Conservation (phyloP, 2,888 invertebrate species). For the Diadegma fenestrale region DNA sequence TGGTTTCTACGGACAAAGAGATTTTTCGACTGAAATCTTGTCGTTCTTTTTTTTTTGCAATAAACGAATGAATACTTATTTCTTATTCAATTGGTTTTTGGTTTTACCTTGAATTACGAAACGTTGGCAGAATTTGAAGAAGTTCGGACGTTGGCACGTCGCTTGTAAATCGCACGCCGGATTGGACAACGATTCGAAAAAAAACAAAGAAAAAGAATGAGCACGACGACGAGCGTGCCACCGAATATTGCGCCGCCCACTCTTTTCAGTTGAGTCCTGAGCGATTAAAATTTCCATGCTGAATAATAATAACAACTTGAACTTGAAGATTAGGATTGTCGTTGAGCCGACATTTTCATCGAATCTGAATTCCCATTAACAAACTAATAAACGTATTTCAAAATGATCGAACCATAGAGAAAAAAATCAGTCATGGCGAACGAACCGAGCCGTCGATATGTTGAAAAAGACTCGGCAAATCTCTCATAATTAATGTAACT, state of each 20-base stretch:
- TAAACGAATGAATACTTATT: neutral
- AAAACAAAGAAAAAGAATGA: conserved; percentile 61
- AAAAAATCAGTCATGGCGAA: no score
- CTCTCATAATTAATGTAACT: no score
- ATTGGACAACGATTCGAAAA: conserved; percentile 67
- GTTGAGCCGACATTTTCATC: neutral
- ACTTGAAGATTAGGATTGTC: neutral
- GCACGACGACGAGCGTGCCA: conserved; percentile 35
- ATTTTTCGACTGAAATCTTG: neutral
- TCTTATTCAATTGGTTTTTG: neutral
- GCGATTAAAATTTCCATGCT: neutral
- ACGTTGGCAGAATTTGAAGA: conserved; percentile 3
- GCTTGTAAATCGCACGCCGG: conserved; percentile 49
- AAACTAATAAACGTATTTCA: no score
- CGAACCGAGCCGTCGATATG: no score
- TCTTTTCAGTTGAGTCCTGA: conserved; percentile 56
- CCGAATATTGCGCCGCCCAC: conserved; percentile 53
- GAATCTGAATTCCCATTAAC: no score
- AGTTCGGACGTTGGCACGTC: neutral
- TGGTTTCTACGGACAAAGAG: no score
- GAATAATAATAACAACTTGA: no score
- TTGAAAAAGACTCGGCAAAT: no score
- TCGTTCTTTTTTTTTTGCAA: neutral
- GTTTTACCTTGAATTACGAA: conserved; percentile 8
- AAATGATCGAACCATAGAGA: no score